A percentile compares a stretch with the other conserved stretches of the same genome.
Evolutionary conservation across 1,140 invertebrate species (phyloP).

Genomic region (Hycleus cichorii): DNA sequence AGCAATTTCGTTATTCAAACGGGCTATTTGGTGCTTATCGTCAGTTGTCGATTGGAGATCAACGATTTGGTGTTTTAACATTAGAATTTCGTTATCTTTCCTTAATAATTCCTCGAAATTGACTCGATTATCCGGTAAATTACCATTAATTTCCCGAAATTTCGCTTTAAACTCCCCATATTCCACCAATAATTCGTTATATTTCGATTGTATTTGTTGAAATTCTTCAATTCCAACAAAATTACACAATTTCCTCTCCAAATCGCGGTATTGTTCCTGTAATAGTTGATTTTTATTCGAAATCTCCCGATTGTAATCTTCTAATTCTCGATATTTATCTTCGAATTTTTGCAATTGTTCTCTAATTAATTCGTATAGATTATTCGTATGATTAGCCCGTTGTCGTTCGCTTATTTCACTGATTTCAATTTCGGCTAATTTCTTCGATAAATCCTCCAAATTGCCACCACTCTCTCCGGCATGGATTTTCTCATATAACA

Average conservation of each 20-base stretch:
- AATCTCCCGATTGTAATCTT: slow-evolving; percentile 38
- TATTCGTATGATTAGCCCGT: slow-evolving; percentile 40
- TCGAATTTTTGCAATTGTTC: slow-evolving; percentile 41
- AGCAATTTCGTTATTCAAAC: slow-evolving; percentile 37
- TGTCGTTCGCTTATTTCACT: slow-evolving; percentile 40
- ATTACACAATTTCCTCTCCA: slow-evolving; percentile 28
- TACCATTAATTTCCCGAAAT: slow-evolving; percentile 30
- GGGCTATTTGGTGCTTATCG: slow-evolving; percentile 55
- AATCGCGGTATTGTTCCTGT: slow-evolving; percentile 39
- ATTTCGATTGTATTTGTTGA: slow-evolving; percentile 17
- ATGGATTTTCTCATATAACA: slow-evolving; percentile 16
- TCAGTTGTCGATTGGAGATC: slow-evolving; percentile 56
- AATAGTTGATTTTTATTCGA: slow-evolving; percentile 39
- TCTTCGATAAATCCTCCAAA: slow-evolving; percentile 20
- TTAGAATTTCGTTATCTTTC: slow-evolving; percentile 51
- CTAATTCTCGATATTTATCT: slow-evolving; percentile 33
- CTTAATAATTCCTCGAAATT: slow-evolving; percentile 21
- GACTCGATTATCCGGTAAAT: slow-evolving; percentile 9
- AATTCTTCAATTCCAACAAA: slow-evolving; percentile 23
- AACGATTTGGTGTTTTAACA: slow-evolving; percentile 56
- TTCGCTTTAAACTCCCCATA: slow-evolving; percentile 25
- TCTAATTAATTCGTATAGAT: slow-evolving; percentile 42
- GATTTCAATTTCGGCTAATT: slow-evolving; percentile 28
- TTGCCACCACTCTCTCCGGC: slow-evolving; percentile 9
- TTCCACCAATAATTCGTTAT: slow-evolving; percentile 23